phyloP scores from a whole-genome alignment of 2,888 invertebrate species.

The Ditula angustiorana region DNA sequence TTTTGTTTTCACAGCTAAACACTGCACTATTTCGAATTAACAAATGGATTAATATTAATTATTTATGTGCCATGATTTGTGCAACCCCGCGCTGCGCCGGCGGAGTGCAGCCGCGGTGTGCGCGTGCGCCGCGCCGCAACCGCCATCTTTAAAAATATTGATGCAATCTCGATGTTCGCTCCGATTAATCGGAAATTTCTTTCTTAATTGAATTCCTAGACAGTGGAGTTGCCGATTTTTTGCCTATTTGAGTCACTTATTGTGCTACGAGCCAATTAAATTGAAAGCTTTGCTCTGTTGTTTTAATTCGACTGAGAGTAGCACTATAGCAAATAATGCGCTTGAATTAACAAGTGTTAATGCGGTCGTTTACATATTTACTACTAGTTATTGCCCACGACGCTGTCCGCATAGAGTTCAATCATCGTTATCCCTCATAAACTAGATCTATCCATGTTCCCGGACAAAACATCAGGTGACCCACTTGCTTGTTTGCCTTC shows the following conservation, averaged over 20 bases:
- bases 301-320: not conserved
- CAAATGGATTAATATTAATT: slow-evolving; percentile 4
- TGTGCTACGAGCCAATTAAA: not conserved
- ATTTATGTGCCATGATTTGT: slow-evolving; percentile 19
- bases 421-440: no score
- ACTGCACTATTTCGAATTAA: slow-evolving; percentile 4
- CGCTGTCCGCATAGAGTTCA: no score
- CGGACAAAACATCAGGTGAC: no score
- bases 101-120: slow-evolving; percentile 71
- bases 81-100: slow-evolving; percentile 70
- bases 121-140: slow-evolving; percentile 58
- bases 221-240: not conserved
- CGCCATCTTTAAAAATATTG: slow-evolving; percentile 79
- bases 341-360: not conserved
- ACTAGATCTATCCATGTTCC: no score
- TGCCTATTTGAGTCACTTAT: not conserved
- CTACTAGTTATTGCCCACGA: no score
- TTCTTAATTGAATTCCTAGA: slow-evolving; percentile 63
- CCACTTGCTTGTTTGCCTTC: no score
- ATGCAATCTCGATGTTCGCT: slow-evolving; percentile 77
- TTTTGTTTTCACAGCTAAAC: slow-evolving; percentile 1
- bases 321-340: not conserved
- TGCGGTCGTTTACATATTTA: no score
- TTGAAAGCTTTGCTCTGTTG: not conserved
- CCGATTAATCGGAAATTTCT: slow-evolving; percentile 75